phyloP scores from a whole-genome alignment of 1,140 invertebrate genomes.

The Oncopodura yosiiana region DNA sequence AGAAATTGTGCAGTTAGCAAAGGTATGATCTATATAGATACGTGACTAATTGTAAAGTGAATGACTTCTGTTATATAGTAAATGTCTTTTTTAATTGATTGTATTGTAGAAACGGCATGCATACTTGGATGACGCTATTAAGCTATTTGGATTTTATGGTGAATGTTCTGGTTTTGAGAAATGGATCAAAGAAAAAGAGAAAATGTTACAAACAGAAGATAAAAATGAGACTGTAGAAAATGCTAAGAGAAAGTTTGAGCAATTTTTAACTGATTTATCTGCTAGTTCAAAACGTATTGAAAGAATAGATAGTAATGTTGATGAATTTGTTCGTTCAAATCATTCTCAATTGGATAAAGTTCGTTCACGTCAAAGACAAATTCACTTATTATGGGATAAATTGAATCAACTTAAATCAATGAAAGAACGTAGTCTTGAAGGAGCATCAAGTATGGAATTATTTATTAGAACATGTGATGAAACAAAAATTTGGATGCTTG shows the following conservation, averaged over 20 bases:
- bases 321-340: slow-evolving; percentile 72
- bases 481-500: slow-evolving; percentile 85
- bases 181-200: slow-evolving; percentile 94
- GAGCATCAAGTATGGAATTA: slow-evolving; percentile 78
- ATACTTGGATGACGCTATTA: slow-evolving; percentile 82
- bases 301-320: slow-evolving; percentile 74
- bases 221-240: slow-evolving; percentile 81
- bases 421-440: slow-evolving; percentile 83
- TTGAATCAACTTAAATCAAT: slow-evolving; percentile 78
- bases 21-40: slow-evolving; percentile 38
- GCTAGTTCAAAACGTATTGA: slow-evolving; percentile 83
- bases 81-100: slow-evolving; percentile 2
- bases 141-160: slow-evolving; percentile 86
- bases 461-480: slow-evolving; percentile 90
- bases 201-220: slow-evolving; percentile 73
- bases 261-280: slow-evolving; percentile 88
- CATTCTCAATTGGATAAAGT: slow-evolving; percentile 83
- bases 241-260: slow-evolving; percentile 89
- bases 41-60: slow-evolving; percentile 1
- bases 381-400: slow-evolving; percentile 77
- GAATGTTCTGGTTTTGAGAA: slow-evolving; percentile 96
- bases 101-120: slow-evolving; percentile 54
- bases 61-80: not conserved
- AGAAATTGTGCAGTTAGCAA: slow-evolving; percentile 68
- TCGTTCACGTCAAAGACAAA: slow-evolving; percentile 65